A percentile compares a stretch with the other conserved stretches of the same genome.
phyloP scores from a whole-genome alignment of 2,113 vertebrate genomes.

The Tiliqua scincoides region DNA sequence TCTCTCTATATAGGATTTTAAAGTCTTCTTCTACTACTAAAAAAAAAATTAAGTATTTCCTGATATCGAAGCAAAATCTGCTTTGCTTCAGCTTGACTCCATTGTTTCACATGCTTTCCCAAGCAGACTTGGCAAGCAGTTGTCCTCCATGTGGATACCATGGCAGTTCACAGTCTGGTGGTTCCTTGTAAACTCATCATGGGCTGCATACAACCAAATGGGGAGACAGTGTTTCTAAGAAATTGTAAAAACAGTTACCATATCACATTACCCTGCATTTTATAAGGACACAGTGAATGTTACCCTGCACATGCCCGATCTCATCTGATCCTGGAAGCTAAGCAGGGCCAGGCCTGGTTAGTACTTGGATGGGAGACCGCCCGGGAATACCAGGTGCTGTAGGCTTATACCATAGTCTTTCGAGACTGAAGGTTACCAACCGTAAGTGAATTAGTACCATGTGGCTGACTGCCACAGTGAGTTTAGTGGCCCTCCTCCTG shows the following conservation, averaged over 20 bases:
- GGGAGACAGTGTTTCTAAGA: neutral
- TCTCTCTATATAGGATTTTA: too few species aligned
- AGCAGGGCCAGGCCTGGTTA: too few species aligned
- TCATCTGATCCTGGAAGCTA: too few species aligned
- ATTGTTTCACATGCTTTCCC: neutral
- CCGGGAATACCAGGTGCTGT: too few species aligned
- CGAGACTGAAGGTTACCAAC: too few species aligned
- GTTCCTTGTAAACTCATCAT: neutral
- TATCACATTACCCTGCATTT: neutral
- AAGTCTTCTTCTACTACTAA: neutral
- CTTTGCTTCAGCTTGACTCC: neutral
- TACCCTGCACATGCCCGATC: too few species aligned
- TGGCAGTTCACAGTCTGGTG: neutral
- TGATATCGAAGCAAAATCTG: neutral
- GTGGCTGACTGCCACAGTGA: neutral
- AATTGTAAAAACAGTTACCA: neutral
- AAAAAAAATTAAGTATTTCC: neutral
- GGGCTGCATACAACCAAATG: neutral
- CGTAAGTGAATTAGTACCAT: neutral
- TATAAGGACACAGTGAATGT: neutral
- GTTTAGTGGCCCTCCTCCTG: neutral
- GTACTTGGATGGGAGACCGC: too few species aligned
- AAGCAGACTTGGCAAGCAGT: neutral
- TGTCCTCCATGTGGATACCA: neutral
- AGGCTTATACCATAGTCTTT: too few species aligned